Evolutionary conservation across 2,113 vertebrate genomes (phyloP), one percentile per base, ranked within the genome.

Genomic region (Xerus inauris): DNA sequence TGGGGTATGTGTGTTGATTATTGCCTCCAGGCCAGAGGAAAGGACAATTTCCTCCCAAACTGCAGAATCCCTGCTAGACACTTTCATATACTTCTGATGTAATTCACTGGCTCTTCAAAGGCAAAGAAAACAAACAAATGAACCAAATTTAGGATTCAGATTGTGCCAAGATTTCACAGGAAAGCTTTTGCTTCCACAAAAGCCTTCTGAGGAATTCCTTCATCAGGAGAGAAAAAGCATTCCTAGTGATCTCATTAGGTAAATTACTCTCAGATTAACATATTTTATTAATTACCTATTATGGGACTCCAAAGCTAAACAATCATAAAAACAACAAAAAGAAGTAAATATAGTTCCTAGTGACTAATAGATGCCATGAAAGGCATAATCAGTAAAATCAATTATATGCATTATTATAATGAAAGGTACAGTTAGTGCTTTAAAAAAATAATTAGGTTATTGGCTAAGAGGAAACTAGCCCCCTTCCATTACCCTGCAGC

Each of bases 271-370:
- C 98, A 87, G 4, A 96, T 96, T 98, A 98, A 98, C 98, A 95
- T 98, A 98, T 98, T 98, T 98, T 98, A 98, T 98, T 95, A 98
- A 98, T 98, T 98, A 98, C 98, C 97, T 98, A 98, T 97, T 97
- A 98, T 98, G 97, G 95, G 96, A 96, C 96, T 84, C 97, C 97
- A 98, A 98, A 98, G 98, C 98, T 98, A 98, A 98, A 98, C 91
- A 97, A 97, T 96, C 97, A 97, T 94, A 96, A 96, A 97, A 98
- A 97, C 85, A 98, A 96, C 97, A 97, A 96, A 96, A 97, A 97
- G 96, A 98, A 98, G 97, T 98, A 97, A 94, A 24, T 42, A 97
- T 97, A 97, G 97, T 98, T 98, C 97, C 95, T 92, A 84, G 97
- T 97, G 97, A 94, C 92, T 85, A 35, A 98, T 97, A 97, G 95